Conservation (phyloP, 2,888 invertebrate species). For the Operophtera brumata region DNA sequence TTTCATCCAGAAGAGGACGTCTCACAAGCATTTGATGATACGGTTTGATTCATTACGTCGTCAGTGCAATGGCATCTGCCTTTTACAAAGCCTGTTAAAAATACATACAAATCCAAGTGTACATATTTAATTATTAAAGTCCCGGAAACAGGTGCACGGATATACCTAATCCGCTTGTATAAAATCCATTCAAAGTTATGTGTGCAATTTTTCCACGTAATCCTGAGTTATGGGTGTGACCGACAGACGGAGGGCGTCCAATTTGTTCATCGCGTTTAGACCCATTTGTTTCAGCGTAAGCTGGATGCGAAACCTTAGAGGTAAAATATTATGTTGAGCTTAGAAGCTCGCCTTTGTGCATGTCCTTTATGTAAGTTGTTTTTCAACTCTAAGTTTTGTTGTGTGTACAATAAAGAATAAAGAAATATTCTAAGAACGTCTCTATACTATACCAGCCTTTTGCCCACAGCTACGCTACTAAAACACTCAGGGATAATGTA, state of each 20-base stretch:
- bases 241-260: conserved; percentile 9
- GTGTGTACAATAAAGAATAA: too few species aligned
- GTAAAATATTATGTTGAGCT: not conserved
- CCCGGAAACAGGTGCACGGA: conserved; percentile 3
- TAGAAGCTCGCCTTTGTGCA: too few species aligned
- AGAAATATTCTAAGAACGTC: too few species aligned
- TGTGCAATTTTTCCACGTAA: conserved; percentile 18
- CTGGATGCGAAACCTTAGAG: not conserved
- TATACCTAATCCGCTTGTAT: conserved; percentile 9
- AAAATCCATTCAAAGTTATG: conserved; percentile 17
- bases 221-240: conserved; percentile 22
- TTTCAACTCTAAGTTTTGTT: too few species aligned
- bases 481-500: too few species aligned
- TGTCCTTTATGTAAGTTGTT: too few species aligned
- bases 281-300: conserved; percentile 11
- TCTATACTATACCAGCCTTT: too few species aligned
- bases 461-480: too few species aligned
- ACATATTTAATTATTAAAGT: conserved; percentile 1
- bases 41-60: too few species aligned
- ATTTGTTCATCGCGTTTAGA: conserved; percentile 12
- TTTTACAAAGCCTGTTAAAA: not conserved
- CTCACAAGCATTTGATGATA: too few species aligned
- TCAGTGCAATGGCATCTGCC: not conserved
- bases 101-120: conserved; percentile 2
- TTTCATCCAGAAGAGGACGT: too few species aligned